Evolutionary conservation across 2,113 vertebrate species (phyloP).

Genomic region (Taurulus bubalis): DNA sequence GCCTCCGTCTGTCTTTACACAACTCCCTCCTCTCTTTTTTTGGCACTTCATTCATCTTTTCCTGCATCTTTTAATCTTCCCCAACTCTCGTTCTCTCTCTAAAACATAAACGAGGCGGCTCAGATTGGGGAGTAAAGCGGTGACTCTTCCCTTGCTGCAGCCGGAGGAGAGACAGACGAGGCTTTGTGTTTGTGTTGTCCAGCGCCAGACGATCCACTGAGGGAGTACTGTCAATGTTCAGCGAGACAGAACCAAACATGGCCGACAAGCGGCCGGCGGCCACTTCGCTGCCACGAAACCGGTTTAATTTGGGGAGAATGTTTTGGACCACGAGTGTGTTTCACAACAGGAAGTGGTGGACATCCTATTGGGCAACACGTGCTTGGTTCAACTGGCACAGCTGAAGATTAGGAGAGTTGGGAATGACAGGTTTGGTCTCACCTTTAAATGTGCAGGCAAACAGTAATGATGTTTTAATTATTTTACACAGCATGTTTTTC

Average conservation of each 20-base stretch:
- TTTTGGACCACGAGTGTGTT: neutral
- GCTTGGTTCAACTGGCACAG: neutral
- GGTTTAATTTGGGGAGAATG: neutral
- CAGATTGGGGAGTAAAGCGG: no score
- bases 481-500: no score
- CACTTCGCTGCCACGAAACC: neutral
- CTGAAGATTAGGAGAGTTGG: neutral
- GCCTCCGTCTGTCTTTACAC: conserved; percentile 7
- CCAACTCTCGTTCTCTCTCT: neutral
- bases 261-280: neutral
- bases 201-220: neutral
- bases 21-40: neutral
- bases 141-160: neutral
- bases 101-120: conserved; percentile 20
- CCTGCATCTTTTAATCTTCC: conserved; percentile 26
- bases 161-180: conserved; percentile 14
- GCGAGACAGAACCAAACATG: conserved; percentile 15
- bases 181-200: conserved; percentile 38
- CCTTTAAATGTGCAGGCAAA: neutral
- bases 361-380: neutral
- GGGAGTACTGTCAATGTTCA: conserved; percentile 23
- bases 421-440: neutral
- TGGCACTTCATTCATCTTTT: conserved; percentile 1
- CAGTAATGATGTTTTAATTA: neutral
- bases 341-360: neutral